These are phyloP conservation scores for Lota lota DNA, from an alignment of 2,113 vertebrate genomes.

Conservation along the genomic window DNA sequence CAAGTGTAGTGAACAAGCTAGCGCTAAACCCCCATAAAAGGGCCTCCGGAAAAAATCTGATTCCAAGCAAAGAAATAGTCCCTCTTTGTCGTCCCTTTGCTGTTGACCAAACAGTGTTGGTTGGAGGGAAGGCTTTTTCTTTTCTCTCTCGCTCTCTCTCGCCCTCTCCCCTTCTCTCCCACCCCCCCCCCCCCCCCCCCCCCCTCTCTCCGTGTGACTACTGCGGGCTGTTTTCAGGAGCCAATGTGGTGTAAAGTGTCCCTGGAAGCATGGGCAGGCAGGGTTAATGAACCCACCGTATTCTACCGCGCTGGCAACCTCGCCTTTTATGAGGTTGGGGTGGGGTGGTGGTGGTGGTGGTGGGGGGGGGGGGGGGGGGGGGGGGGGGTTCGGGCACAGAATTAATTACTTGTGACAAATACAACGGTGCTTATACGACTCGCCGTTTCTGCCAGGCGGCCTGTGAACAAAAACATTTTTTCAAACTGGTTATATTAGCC, in stretches of 20 bases:
- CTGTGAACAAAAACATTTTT: conserved; percentile 74
- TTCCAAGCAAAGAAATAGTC: too few species aligned
- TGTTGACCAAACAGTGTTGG: background rate
- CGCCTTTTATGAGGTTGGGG: conserved; percentile 51
- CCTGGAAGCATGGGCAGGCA: conserved; percentile 53
- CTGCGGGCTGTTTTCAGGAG: conserved; percentile 35
- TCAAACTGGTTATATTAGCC: conserved; percentile 57
- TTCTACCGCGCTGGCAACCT: conserved; percentile 59
- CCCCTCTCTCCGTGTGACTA: background rate
- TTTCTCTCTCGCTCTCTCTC: background rate
- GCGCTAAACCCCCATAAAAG: too few species aligned
- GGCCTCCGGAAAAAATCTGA: too few species aligned
- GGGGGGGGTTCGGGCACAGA: conserved; percentile 15
- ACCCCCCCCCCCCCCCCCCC: background rate
- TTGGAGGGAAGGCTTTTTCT: background rate
- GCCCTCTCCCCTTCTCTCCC: background rate
- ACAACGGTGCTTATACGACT: conserved; percentile 49
- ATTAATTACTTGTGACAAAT: conserved; percentile 78
- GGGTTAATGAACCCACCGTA: conserved; percentile 73
- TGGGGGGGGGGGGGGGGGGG: too few species aligned
- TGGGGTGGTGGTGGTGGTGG: background rate
- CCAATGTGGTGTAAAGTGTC: conserved; percentile 57
- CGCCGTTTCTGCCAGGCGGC: conserved; percentile 58
- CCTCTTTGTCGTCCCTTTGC: too few species aligned
- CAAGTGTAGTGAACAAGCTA: too few species aligned